Conservation (phyloP, 2,113 vertebrate genomes). For the Grus americana region DNA sequence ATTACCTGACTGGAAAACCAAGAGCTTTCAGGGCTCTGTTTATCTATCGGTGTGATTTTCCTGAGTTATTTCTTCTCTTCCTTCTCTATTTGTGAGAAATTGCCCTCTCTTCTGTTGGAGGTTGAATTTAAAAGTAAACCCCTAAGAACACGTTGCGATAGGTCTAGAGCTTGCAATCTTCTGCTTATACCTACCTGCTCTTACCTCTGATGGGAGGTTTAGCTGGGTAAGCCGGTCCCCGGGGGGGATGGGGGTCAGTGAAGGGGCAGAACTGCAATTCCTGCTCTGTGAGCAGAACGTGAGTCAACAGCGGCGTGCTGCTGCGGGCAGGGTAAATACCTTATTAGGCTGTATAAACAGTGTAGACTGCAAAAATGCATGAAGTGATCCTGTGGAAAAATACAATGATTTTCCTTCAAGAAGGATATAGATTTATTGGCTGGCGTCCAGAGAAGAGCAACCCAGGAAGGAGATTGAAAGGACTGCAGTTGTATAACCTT, state of each 20-base stretch:
- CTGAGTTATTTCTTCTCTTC: background rate
- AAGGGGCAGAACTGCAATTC: background rate
- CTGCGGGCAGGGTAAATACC: background rate
- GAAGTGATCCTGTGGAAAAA: background rate
- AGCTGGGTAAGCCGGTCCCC: background rate
- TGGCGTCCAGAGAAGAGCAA: background rate
- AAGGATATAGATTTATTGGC: background rate
- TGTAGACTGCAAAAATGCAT: background rate
- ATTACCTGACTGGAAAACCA: background rate
- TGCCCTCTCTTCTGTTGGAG: background rate
- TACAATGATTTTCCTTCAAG: slow-evolving; percentile 21
- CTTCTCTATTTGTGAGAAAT: background rate
- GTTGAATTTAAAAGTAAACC: background rate
- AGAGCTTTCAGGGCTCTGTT: background rate
- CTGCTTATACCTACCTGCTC: background rate
- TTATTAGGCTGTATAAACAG: background rate
- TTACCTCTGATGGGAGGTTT: background rate
- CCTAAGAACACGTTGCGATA: background rate
- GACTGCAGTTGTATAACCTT: background rate
- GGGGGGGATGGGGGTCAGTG: accelerated
- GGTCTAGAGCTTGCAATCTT: background rate
- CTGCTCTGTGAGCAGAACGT: background rate
- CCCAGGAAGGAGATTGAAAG: background rate
- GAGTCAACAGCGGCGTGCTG: background rate
- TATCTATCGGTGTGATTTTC: background rate